Evolutionary conservation across 2,888 invertebrate species (phyloP).

Genomic region (Pecten maximus): DNA sequence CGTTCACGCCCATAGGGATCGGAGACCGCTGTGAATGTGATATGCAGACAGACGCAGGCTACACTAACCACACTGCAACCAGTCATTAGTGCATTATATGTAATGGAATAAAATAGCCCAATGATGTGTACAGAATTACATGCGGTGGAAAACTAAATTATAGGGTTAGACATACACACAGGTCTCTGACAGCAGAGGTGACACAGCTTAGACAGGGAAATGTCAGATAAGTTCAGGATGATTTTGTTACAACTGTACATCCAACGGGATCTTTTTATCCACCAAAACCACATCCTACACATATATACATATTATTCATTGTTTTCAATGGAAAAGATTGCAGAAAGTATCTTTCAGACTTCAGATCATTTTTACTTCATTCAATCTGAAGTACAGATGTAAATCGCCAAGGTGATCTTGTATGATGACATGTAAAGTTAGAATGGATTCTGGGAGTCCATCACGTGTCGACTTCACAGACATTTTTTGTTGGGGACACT

Average conservation of each 20-base stretch:
- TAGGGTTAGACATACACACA: neutral
- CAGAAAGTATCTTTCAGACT: no score
- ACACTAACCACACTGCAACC: neutral
- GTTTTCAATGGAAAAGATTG: no score
- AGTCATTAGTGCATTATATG: slow-evolving; percentile 7
- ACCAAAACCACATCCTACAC: neutral
- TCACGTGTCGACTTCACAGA: no score
- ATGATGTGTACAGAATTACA: neutral
- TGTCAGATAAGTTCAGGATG: neutral
- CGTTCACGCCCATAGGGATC: neutral
- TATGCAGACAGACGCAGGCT: neutral
- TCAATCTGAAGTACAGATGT: no score
- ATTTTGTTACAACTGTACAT: neutral
- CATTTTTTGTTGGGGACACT: no score
- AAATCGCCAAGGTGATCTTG: no score
- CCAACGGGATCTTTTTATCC: neutral
- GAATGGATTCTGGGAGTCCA: no score
- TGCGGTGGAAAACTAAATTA: neutral
- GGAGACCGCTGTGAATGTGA: neutral
- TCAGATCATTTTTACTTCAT: no score
- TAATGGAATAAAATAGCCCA: neutral
- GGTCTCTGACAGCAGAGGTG: neutral
- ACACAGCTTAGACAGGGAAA: neutral
- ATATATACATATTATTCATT: no score
- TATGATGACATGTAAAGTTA: no score